These are phyloP conservation scores for Crotalus viridis DNA, from an alignment of 2,113 vertebrate genomes.

Conservation along the genomic window DNA sequence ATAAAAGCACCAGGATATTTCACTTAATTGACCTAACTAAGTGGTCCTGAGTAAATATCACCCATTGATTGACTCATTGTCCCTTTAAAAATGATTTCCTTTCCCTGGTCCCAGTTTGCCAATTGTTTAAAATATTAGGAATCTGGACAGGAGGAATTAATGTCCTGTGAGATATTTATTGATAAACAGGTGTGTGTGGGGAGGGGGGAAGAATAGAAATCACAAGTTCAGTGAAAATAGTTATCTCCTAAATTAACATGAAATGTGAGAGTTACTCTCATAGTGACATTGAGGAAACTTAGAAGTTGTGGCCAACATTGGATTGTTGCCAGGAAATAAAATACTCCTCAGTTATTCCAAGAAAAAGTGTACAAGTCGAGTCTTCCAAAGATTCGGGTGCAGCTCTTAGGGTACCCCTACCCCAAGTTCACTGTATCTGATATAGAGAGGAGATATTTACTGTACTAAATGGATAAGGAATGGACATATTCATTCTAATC, in stretches of 20 bases:
- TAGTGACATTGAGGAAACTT: not conserved
- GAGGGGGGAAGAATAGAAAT: not conserved
- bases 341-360: not conserved
- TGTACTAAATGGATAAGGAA: not conserved
- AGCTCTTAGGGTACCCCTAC: not conserved
- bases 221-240: not conserved
- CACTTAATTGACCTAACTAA: not conserved
- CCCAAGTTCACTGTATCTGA: not conserved
- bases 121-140: not conserved
- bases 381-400: not conserved
- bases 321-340: not conserved
- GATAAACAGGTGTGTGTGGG: not conserved
- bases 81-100: not conserved
- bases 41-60: not conserved
- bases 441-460: not conserved
- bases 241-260: not conserved
- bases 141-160: not conserved
- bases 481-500: not conserved
- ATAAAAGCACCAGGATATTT: not conserved
- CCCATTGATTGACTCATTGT: not conserved
- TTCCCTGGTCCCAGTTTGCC: not conserved
- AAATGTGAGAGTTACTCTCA: not conserved
- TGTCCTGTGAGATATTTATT: not conserved
- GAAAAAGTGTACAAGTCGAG: not conserved
- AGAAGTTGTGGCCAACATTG: not conserved